Base-by-base conservation (phyloP, 2,113 vertebrate genomes). In the Microtus montanus region DNA sequence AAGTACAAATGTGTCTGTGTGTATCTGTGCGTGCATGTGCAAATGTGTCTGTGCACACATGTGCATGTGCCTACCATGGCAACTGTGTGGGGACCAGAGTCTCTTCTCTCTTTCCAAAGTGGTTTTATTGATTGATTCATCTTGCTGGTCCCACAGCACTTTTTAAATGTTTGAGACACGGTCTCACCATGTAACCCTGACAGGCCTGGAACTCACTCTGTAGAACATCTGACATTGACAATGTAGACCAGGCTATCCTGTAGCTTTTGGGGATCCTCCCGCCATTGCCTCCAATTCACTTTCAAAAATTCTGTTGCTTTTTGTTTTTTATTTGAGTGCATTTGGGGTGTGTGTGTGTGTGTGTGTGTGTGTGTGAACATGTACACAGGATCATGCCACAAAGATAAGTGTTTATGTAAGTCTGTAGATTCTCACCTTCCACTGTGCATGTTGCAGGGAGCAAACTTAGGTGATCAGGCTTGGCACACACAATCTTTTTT, bases 221-320 rank as follows among this genome's bases (percentile, higher is more conserved):
- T 44, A 75, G 74, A 75, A 38, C 73, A 74, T 4, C 38, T 41
- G 73, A 22, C 22, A 9, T 74, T 22, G 22, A 30, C 44, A 41
- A 41, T 44, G 73, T 26, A 74, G 73, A 74, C 24, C 41, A 44
- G 24, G 11, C 41, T 75, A 26, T 12, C 41, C 41, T 47, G 74
- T 26, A 75, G 14, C 74, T 77, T 92, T 94, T 86, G 93, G 87
- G 83, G 87, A 52, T 91, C 68, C 41, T 68, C 73, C 22, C 71
- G 64, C 20, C 35, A 38, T 41, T 47, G 20, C 41, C 41, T 28
- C 22, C 41, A 26, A 47, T 28, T 75, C 41, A 75, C 74, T 75
- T 47, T 58, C 0, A 47, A 44, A 41, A 41, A 8, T 35, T 33
- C 20, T 24, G 38, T 73, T 74, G 22, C 24, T 74, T 47, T 47